Conservation (phyloP, 2,113 vertebrate species). For the Tenebrosternarchus preto region DNA sequence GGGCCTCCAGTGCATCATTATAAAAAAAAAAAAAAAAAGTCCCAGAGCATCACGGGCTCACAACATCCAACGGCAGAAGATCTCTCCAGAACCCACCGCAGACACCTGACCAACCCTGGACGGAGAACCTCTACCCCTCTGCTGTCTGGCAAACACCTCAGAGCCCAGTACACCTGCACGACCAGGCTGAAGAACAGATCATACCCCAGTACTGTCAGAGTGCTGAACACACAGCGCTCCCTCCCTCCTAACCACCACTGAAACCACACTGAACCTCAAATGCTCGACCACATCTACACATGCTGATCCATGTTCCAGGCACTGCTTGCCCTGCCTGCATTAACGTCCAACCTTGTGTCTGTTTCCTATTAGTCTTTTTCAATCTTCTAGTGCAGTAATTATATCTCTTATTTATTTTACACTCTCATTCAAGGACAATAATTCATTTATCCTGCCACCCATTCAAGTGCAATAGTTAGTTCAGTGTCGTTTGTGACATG, state of each 20-base stretch:
- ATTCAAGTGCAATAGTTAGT: too few species aligned
- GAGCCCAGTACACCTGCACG: background rate
- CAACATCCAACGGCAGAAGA: background rate
- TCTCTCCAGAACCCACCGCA: background rate
- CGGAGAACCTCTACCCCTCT: background rate
- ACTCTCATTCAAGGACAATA: too few species aligned
- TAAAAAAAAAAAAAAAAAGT: too few species aligned
- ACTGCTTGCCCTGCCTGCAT: background rate
- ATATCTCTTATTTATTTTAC: too few species aligned
- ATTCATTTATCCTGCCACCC: too few species aligned
- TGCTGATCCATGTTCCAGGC: too few species aligned
- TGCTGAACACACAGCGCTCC: background rate
- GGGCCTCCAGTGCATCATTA: background rate
- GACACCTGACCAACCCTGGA: background rate
- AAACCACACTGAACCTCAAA: too few species aligned
- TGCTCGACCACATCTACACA: background rate
- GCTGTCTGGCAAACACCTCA: background rate
- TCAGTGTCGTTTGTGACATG: too few species aligned
- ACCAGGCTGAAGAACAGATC: background rate
- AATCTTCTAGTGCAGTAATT: background rate
- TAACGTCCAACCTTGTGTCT: background rate
- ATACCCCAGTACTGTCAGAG: background rate
- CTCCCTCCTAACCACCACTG: background rate
- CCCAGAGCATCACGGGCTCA: background rate
- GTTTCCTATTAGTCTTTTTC: background rate